Evolutionary conservation across 2,888 invertebrate species (phyloP).

Genomic region (Ophion ellenae): DNA sequence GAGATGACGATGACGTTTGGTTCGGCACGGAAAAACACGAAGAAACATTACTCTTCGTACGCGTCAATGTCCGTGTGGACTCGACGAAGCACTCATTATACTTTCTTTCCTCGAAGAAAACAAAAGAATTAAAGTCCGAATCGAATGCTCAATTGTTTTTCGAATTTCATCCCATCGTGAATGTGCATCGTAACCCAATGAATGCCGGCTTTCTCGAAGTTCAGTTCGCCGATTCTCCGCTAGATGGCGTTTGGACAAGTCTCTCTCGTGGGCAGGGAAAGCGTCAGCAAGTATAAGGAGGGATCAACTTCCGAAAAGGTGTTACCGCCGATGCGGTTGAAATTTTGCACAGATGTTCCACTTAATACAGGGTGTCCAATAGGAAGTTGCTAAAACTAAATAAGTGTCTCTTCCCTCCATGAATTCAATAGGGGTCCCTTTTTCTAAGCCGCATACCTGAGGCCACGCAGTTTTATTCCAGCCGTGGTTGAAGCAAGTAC

Average conservation of each 20-base stretch:
- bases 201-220: not conserved
- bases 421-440: no score
- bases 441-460: no score
- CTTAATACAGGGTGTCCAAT: no score
- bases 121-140: conserved; percentile 42
- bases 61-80: not conserved
- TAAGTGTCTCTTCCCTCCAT: no score
- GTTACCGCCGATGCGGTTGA: no score
- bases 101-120: conserved; percentile 26
- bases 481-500: no score
- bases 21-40: not conserved
- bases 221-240: not conserved
- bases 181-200: not conserved
- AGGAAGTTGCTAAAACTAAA: no score
- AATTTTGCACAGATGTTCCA: no score
- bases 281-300: not conserved
- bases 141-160: conserved; percentile 28
- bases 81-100: conserved; percentile 34
- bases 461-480: no score
- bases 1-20: conserved; percentile 17
- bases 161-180: conserved; percentile 22
- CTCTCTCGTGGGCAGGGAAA: no score
- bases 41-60: conserved; percentile 1
- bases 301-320: no score
- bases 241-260: not conserved